These are phyloP conservation scores for Columba livia DNA, from an alignment of 2,113 vertebrate species.

Conservation along the genomic window DNA sequence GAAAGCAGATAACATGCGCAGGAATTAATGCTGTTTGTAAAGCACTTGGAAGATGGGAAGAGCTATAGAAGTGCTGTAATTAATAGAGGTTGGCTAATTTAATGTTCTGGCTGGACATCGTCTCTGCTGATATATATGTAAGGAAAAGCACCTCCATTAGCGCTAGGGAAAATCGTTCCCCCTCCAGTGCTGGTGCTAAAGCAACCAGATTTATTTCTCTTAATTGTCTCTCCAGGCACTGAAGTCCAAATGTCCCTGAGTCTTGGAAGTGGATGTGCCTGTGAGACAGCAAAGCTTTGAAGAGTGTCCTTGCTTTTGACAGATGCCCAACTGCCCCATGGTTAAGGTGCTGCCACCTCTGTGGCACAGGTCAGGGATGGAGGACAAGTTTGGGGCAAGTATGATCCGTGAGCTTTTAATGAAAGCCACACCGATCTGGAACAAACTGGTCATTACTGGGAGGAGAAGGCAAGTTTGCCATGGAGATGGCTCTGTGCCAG, in stretches of 20 bases:
- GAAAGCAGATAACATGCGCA: background rate
- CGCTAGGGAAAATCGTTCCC: background rate
- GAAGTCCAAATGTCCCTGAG: background rate
- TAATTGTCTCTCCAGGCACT: background rate
- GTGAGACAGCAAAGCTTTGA: background rate
- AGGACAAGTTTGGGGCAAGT: background rate
- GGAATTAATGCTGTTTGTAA: slow-evolving; percentile 50
- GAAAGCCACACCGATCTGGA: accelerated
- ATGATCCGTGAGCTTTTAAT: background rate
- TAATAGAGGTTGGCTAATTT: slow-evolving; percentile 57
- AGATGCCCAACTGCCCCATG: accelerated
- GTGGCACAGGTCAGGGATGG: background rate
- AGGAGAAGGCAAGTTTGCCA: background rate
- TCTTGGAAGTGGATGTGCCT: background rate
- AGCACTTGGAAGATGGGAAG: slow-evolving; percentile 33
- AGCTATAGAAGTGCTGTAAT: slow-evolving; percentile 50
- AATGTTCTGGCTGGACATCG: slow-evolving; percentile 37
- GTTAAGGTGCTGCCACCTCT: background rate
- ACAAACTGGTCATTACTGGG: background rate
- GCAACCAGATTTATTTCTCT: slow-evolving; percentile 48
- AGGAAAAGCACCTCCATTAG: slow-evolving; percentile 46
- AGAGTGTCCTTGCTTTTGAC: background rate
- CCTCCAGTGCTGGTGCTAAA: background rate
- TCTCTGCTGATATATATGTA: slow-evolving; percentile 39
- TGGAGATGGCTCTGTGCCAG: background rate